A percentile compares a stretch with the other conserved stretches of the same genome.
Conservation (phyloP, 2,113 vertebrate genomes). For the Prionailurus bengalensis region DNA sequence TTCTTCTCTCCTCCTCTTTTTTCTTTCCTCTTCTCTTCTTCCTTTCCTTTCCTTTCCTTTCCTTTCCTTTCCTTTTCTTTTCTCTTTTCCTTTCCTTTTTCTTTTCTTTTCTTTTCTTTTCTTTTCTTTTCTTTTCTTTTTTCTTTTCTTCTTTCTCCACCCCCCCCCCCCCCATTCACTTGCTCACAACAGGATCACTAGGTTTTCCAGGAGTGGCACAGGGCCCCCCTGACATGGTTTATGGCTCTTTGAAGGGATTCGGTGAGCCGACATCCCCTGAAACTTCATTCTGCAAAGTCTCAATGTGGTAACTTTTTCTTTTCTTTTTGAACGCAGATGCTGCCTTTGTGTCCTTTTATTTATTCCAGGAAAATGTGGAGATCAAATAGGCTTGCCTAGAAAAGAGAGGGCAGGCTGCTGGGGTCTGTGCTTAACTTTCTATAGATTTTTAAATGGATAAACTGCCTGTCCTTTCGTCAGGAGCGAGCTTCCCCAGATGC, state of each 20-base stretch:
- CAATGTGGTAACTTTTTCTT: conserved; percentile 39
- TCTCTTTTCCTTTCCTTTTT: accelerated
- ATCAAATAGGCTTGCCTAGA: conserved; percentile 11
- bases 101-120: too few relatives aligned
- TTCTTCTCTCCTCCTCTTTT: neutral
- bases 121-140: too few relatives aligned
- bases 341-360: conserved; percentile 69
- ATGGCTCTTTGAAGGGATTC: conserved; percentile 54
- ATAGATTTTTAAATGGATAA: conserved; percentile 2
- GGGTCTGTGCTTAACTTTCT: neutral
- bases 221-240: conserved; percentile 8
- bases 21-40: neutral
- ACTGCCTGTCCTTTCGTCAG: neutral
- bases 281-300: conserved; percentile 4
- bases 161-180: neutral
- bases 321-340: conserved; percentile 48
- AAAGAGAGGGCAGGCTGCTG: neutral
- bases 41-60: neutral
- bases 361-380: conserved; percentile 37
- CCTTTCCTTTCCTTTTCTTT: too few relatives aligned
- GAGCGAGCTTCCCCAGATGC: neutral
- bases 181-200: conserved; percentile 61
- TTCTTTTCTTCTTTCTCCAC: neutral
- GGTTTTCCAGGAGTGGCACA: neutral
- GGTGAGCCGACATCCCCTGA: neutral